Evolutionary conservation across 2,888 invertebrate species (phyloP).

Genomic region (Ommatoiulus sabulosus): DNA sequence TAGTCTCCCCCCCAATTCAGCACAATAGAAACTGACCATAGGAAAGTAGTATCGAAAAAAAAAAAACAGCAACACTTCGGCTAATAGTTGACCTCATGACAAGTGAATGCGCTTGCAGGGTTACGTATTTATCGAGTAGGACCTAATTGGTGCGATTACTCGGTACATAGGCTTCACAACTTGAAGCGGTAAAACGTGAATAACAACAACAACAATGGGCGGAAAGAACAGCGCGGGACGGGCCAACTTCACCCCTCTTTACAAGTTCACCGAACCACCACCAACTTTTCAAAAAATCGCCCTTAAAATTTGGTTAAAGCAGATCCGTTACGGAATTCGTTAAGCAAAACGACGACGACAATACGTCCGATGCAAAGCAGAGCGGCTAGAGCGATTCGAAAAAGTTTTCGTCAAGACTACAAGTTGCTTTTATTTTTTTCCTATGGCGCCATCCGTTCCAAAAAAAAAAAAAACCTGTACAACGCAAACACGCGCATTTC

Average conservation of each 20-base stretch:
- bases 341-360: neutral
- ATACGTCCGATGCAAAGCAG: neutral
- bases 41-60: neutral
- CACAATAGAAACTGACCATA: neutral
- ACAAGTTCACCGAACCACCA: neutral
- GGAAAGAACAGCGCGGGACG: neutral
- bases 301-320: neutral
- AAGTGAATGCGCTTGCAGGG: neutral
- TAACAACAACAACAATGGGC: conserved; percentile 32
- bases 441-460: conserved; percentile 30
- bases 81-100: neutral
- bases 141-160: neutral
- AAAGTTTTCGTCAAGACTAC: neutral
- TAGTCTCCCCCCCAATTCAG: neutral
- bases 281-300: neutral
- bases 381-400: neutral
- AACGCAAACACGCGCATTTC: neutral
- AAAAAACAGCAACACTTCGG: neutral
- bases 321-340: neutral
- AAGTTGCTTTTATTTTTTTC: neutral
- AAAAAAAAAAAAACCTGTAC: neutral
- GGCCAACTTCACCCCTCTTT: neutral
- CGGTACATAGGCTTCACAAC: neutral
- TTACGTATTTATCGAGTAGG: neutral
- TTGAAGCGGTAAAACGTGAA: conserved; percentile 6